Conservation (phyloP, 2,888 invertebrate genomes). For the Chrysodeixis includens region DNA sequence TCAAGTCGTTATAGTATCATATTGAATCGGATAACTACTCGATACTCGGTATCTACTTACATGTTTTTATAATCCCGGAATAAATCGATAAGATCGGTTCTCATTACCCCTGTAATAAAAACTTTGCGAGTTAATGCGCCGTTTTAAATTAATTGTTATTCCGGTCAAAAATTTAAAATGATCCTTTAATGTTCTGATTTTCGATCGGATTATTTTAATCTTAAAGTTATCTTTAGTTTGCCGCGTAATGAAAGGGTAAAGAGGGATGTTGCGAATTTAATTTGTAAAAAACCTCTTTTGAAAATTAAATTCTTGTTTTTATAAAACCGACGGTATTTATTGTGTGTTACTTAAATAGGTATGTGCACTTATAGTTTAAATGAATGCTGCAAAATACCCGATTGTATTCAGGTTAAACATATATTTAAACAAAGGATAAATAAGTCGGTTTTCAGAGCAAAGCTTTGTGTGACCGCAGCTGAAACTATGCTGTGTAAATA, state of each 20-base stretch:
- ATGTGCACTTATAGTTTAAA: not conserved
- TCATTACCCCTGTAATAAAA: slow-evolving; percentile 49
- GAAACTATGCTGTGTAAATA: slow-evolving; percentile 64
- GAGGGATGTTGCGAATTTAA: slow-evolving; percentile 14
- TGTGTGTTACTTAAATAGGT: not conserved
- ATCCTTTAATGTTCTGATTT: slow-evolving; percentile 43
- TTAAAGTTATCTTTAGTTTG: slow-evolving; percentile 46
- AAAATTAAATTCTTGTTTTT: no score
- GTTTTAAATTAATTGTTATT: slow-evolving; percentile 59
- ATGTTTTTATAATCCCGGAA: slow-evolving; percentile 40
- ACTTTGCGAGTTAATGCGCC: slow-evolving; percentile 48
- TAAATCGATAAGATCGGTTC: slow-evolving; percentile 45
- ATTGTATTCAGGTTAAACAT: slow-evolving; percentile 33
- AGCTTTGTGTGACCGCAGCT: slow-evolving; percentile 56
- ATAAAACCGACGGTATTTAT: no score
- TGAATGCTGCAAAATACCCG: slow-evolving; percentile 19
- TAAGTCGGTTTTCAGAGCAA: slow-evolving; percentile 50
- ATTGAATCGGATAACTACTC: slow-evolving; percentile 35
- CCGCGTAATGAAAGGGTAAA: slow-evolving; percentile 32
- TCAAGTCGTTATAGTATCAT: slow-evolving; percentile 41
- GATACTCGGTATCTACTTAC: slow-evolving; percentile 30
- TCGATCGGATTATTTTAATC: slow-evolving; percentile 51
- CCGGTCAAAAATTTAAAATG: slow-evolving; percentile 54
- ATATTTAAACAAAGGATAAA: slow-evolving; percentile 46
- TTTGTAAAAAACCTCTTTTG: not conserved